Evolutionary conservation across 2,888 invertebrate species (phyloP), one percentile per base, ranked within the genome.

Genomic region (Nebria brevicollis): DNA sequence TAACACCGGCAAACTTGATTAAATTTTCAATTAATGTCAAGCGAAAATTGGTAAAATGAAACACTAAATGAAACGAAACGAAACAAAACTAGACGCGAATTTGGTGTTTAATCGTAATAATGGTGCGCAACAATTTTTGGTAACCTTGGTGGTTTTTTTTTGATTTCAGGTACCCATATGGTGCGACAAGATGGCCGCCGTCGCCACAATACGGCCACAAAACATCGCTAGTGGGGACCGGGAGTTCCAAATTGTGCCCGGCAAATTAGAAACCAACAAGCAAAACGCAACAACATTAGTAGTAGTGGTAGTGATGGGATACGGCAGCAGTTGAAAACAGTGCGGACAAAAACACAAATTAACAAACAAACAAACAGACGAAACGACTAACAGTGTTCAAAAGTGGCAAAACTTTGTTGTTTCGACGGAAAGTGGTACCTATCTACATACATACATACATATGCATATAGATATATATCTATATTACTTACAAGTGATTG

Each of bases 161-260:
- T 78, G 80, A 72, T 80, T 80, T 72, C 72, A 80, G 80, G 80
- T 80, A 70, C 80, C 80, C 80, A 80, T 80, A 80, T 80, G 80
- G 81, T 77, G 72, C 73, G 77, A 73, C 81, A 81, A 81, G 77
- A 81, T 81, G 81, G 81, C 81, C 66, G 81, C 81, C 81, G 73
- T 77, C 72, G 65, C 81, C 81, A 81, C 72, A 72, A 73, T 66
- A 72, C 81, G 81, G 66, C 73, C 76, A 72, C 73, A 25, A 81
- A 81, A 81, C 77, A 64, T 73, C 77, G 76, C 73, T 77, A 75
- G 66, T 20, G 72, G 43, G 72, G 81, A 81, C 66, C 66, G 66
- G 43, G 64, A 65, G 72, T 76, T 76, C 66, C 66, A 20, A 20
- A 65, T 20, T 20, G 65, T 34, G 65, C 72, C 81, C 81, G 77